Conservation (phyloP, 37 sponge, comb jelly and placozoan species). For the Hexactinellida sp. region DNA sequence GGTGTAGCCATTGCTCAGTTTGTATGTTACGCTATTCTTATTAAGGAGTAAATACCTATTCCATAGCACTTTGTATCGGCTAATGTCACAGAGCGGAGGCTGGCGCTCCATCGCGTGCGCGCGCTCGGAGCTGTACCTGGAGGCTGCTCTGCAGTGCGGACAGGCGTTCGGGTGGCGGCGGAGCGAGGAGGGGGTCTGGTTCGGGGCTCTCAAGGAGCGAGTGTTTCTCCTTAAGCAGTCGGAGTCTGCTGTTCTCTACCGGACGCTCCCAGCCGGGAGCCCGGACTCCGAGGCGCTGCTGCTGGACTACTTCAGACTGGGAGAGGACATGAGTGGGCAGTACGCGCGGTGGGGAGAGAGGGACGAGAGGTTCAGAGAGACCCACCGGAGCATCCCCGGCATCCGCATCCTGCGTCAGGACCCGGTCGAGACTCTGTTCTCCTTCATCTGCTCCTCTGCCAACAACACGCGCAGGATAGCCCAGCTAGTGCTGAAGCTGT, state of each 20-base stretch:
- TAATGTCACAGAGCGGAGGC: too few species aligned
- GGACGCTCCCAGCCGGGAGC: background rate
- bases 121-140: background rate
- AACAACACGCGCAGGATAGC: constrained; percentile 77
- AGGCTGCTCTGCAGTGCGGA: background rate
- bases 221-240: background rate
- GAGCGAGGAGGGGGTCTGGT: background rate
- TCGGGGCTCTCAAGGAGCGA: background rate
- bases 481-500: constrained; percentile 53
- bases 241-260: background rate
- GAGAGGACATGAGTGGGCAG: constrained; percentile 24
- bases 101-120: background rate
- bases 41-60: too few species aligned
- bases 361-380: constrained; percentile 30
- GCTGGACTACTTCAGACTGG: constrained; percentile 35
- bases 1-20: background rate
- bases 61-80: background rate
- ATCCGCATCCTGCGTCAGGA: constrained; percentile 70
- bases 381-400: constrained; percentile 20
- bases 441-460: constrained; percentile 91
- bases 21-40: background rate
- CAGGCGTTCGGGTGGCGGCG: background rate
- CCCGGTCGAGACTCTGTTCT: constrained; percentile 57
- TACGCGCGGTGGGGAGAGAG: constrained; percentile 36
- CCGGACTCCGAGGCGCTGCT: background rate